phyloP scores from a whole-genome alignment of 2,797 vertebrate species.

The Apodemus agrarius region DNA sequence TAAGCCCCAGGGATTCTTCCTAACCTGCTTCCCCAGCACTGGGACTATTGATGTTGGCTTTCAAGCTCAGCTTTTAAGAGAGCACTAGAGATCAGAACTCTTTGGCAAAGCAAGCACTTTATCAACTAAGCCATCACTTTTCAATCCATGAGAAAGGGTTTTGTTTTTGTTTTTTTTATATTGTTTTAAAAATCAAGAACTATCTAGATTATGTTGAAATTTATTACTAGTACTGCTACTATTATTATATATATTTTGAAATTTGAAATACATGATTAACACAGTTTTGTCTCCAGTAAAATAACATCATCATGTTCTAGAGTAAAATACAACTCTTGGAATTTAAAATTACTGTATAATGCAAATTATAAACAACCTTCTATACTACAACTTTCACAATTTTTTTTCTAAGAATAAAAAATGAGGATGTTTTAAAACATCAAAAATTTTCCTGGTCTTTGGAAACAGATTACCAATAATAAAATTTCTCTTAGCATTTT shows the following conservation, averaged over 20 bases:
- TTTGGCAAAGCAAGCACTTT: neutral
- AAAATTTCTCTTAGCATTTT: constrained; percentile 21
- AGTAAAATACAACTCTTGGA: constrained; percentile 23
- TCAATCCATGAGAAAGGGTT: neutral
- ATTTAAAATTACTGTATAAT: constrained; percentile 64
- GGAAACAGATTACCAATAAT: constrained; percentile 46
- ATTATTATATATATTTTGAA: constrained; percentile 56
- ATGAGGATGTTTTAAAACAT: neutral
- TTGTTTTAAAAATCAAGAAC: constrained; percentile 68
- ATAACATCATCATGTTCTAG: constrained; percentile 63
- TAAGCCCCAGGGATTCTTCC: neutral
- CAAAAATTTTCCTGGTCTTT: constrained; percentile 3
- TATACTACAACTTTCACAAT: neutral
- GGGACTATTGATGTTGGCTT: neutral
- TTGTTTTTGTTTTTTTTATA: constrained; percentile 22
- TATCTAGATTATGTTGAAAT: neutral
- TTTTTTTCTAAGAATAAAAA: constrained; percentile 43
- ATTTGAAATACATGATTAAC: constrained; percentile 66
- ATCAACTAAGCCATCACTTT: neutral
- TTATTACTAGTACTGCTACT: neutral
- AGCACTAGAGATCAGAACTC: neutral
- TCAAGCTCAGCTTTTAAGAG: neutral
- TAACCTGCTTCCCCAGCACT: neutral
- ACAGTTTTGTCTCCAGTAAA: constrained; percentile 63
- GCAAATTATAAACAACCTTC: neutral